Evolutionary conservation across 1,140 invertebrate species (phyloP).

Genomic region (Drosophila auraria): DNA sequence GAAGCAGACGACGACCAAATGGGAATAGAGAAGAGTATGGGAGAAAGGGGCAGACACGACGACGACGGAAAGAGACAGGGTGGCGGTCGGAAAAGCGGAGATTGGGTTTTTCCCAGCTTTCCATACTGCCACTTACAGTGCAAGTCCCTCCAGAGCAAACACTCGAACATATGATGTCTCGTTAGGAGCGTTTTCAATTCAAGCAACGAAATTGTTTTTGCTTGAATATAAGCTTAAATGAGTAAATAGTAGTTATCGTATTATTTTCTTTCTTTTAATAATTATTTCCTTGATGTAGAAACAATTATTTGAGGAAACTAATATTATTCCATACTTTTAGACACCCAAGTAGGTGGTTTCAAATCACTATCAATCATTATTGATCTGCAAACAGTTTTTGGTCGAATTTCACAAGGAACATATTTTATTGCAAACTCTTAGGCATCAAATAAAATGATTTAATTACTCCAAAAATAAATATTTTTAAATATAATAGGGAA

Average conservation of each 20-base stretch:
- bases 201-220: not conserved
- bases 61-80: not conserved
- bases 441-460: not conserved
- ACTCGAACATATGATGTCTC: not conserved
- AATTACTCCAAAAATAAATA: not conserved
- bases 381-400: too few relatives aligned
- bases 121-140: not conserved
- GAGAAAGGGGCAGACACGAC: not conserved
- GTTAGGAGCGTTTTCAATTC: not conserved
- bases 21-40: conserved; percentile 16
- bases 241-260: not conserved
- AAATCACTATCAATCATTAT: not conserved
- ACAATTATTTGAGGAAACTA: not conserved
- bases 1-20: conserved; percentile 70
- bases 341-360: not conserved
- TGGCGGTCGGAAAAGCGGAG: conserved; percentile 12
- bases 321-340: not conserved
- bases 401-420: too few relatives aligned
- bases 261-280: too few relatives aligned
- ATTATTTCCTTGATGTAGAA: not conserved
- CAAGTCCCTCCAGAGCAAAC: not conserved
- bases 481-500: too few relatives aligned
- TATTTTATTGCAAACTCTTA: too few relatives aligned
- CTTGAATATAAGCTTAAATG: not conserved
- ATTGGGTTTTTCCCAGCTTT: conserved; percentile 37